Conservation (phyloP, 2,113 vertebrate genomes). For the Grus americana region DNA sequence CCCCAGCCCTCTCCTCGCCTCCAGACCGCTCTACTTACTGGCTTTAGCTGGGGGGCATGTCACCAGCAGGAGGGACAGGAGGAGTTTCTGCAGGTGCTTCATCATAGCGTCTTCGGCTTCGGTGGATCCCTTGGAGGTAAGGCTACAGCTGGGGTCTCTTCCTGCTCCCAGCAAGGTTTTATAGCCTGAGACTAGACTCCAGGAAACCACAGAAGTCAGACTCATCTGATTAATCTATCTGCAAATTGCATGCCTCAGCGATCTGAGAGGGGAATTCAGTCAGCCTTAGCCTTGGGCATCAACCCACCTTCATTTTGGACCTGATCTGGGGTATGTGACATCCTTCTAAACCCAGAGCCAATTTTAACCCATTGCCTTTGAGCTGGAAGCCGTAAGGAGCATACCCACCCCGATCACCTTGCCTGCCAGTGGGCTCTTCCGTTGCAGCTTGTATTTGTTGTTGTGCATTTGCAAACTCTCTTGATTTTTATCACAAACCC, state of each 20-base stretch:
- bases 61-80: conserved; percentile 16
- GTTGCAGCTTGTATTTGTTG: not conserved
- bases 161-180: conserved; percentile 28
- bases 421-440: not conserved
- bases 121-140: not conserved
- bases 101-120: not conserved
- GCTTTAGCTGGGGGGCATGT: not conserved
- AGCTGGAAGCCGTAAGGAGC: not conserved
- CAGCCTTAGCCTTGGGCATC: not conserved
- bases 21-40: not conserved
- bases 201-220: conserved; percentile 53
- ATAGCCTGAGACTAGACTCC: conserved; percentile 47
- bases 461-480: not conserved
- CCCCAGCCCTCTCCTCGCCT: not conserved
- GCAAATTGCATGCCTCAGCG: conserved; percentile 10
- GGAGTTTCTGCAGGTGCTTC: not conserved
- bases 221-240: conserved; percentile 16
- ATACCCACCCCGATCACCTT: not conserved
- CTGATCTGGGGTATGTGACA: not conserved
- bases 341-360: not conserved
- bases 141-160: not conserved
- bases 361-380: not conserved
- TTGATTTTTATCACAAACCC: not conserved
- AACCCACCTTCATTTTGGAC: not conserved
- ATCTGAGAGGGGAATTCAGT: conserved; percentile 13